Evolutionary conservation across 2,888 invertebrate species (phyloP).

Genomic region (Drosophila atripex): DNA sequence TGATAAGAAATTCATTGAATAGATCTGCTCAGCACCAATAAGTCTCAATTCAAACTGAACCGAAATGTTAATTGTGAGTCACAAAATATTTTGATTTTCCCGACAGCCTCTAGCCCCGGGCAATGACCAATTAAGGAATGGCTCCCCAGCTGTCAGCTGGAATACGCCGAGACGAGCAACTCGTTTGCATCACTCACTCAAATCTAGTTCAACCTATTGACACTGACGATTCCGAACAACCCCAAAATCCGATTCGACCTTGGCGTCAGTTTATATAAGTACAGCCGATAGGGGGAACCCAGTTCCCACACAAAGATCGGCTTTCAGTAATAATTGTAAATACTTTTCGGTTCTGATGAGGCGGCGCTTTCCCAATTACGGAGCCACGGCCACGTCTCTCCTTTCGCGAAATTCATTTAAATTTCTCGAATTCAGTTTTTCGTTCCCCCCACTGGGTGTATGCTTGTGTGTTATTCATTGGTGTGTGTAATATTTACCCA

Average conservation of each 20-base stretch:
- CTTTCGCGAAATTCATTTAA: constrained; percentile 24
- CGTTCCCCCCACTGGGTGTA: background rate
- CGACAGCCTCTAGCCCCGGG: background rate
- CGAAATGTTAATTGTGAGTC: constrained; percentile 35
- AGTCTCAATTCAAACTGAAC: constrained; percentile 30
- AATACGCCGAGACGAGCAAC: constrained; percentile 31
- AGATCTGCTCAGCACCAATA: constrained; percentile 4
- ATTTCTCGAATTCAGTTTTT: constrained; percentile 38
- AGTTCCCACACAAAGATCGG: constrained; percentile 43
- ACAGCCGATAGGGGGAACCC: constrained; percentile 12
- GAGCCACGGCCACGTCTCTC: constrained; percentile 36
- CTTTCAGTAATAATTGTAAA: constrained; percentile 34
- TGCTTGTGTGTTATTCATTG: background rate
- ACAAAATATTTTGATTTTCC: constrained; percentile 33
- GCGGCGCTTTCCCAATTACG: constrained; percentile 30
- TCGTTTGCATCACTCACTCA: constrained; percentile 15
- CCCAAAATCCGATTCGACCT: constrained; percentile 38
- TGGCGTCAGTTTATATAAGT: constrained; percentile 13
- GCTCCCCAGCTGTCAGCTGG: constrained; percentile 35
- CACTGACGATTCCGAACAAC: constrained; percentile 22
- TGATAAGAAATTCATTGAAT: constrained; percentile 26
- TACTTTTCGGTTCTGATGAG: constrained; percentile 33
- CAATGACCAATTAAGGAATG: constrained; percentile 33
- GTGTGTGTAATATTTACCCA: constrained; percentile 28
- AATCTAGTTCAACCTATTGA: constrained; percentile 36